Conservation (phyloP, 2,113 vertebrate species). For the Candoia aspera region DNA sequence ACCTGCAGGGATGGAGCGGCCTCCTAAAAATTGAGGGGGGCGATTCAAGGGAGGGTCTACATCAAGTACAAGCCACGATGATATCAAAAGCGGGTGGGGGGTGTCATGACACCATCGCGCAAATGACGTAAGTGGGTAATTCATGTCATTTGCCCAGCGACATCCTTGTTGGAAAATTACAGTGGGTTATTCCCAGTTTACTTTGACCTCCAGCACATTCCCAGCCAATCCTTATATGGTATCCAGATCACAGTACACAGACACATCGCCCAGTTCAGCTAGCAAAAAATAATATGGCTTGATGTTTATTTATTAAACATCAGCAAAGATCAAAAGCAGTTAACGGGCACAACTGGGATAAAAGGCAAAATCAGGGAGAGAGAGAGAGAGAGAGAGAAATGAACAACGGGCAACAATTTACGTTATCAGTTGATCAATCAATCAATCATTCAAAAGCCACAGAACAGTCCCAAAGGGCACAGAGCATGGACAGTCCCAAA, state of each 20-base stretch:
- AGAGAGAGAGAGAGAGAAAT: too few relatives aligned
- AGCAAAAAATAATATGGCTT: not conserved
- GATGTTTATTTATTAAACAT: not conserved
- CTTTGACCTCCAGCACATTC: not conserved
- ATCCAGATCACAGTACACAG: not conserved
- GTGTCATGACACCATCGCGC: not conserved
- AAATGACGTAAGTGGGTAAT: not conserved
- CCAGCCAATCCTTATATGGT: not conserved
- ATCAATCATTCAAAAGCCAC: not conserved
- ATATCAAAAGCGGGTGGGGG: not conserved
- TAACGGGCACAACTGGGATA: not conserved
- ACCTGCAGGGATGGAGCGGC: not conserved
- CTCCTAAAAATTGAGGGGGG: not conserved
- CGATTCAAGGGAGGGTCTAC: not conserved
- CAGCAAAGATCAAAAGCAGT: not conserved
- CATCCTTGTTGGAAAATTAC: not conserved
- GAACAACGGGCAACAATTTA: too few relatives aligned
- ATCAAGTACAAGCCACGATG: not conserved
- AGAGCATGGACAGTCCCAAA: not conserved
- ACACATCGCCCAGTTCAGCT: not conserved
- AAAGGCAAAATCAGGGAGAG: not conserved
- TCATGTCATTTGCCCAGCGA: not conserved
- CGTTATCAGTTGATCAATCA: not conserved
- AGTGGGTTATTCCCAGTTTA: not conserved
- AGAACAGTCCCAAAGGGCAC: not conserved